Evolutionary conservation across 1,140 invertebrate genomes (phyloP), one percentile per base, ranked within the genome.

Genomic region (Gonatopus flavifemur): DNA sequence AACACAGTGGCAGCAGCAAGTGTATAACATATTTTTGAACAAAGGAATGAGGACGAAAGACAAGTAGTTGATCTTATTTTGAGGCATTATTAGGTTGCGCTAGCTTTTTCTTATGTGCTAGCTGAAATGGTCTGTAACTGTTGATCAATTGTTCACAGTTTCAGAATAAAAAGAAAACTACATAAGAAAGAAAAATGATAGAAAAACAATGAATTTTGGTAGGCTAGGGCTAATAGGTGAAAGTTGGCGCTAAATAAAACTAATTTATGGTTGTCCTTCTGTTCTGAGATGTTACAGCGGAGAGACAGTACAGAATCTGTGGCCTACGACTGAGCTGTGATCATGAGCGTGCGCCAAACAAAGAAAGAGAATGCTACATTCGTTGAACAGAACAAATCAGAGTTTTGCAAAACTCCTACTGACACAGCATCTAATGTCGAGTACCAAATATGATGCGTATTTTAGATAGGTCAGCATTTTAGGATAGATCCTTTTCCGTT

Each of bases 201-300:
- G 10, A 35, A 21, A 44, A 36, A 46, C n/a, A n/a, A n/a, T n/a
- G n/a, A n/a, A 55, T 64, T 65, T 67, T 65, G 59, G 47, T 68
- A 70, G 64, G 64, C 59, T 72, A 71, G 68, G 69, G 66, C 21
- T 65, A 65, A 62, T 63, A 60, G 55, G 50, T 62, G 52, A 69
- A 56, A 46, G 64, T 60, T 72, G 67, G 64, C 68, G 68, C 65
- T 70, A 57, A 72, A 70, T 69, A 64, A 74, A 68, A 78, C 76
- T 78, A 78, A 78, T 78, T 66, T 75, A 73, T 77, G 74, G 73
- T 75, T 78, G 75, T 78, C 73, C 74, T 78, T 78, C 69, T 78
- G 76, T 78, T 78, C 76, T 78, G 76, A 77, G 75, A 76, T 78
- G 76, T 78, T 78, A 77, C 76, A 78, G 76, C 69, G 67, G 72